Evolutionary conservation across 2,797 vertebrate genomes (phyloP).

Genomic region (Liasis olivaceus): DNA sequence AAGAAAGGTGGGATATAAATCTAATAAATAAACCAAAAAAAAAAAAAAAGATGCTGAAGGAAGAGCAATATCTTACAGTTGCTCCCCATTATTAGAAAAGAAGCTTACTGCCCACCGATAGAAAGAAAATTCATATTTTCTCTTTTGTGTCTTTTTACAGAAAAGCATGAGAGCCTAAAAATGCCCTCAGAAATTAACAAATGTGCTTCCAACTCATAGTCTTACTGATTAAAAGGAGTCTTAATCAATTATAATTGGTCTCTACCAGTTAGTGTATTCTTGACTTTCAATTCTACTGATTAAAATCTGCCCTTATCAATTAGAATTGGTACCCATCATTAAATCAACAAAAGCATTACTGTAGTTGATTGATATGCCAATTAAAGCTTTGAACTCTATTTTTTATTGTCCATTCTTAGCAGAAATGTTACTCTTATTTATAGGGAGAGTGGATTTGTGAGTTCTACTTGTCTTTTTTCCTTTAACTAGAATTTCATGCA

Average conservation of each 20-base stretch:
- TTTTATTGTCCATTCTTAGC: constrained; percentile 9
- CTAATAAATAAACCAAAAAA: neutral
- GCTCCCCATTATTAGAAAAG: neutral
- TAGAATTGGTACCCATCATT: constrained; percentile 18
- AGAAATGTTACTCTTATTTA: constrained; percentile 2
- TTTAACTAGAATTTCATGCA: neutral
- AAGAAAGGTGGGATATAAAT: neutral
- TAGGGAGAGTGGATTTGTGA: neutral
- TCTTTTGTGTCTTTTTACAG: neutral
- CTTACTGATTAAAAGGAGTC: neutral
- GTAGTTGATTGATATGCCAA: constrained; percentile 6
- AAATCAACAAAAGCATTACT: constrained; percentile 13
- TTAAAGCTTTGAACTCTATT: neutral
- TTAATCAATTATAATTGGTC: constrained; percentile 16
- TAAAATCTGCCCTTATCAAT: constrained; percentile 17
- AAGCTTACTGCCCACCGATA: neutral
- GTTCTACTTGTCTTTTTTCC: neutral
- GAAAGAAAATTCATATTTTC: neutral
- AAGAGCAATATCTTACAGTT: neutral
- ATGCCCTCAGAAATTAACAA: neutral
- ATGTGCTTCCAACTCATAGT: neutral
- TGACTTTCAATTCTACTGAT: constrained; percentile 13
- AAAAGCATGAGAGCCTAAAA: neutral
- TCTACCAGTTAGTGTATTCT: neutral
- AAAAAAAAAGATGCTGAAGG: neutral